Evolutionary conservation across 2,113 vertebrate genomes (phyloP), one percentile per base, ranked within the genome.

Genomic region (Vireo altiloquus): DNA sequence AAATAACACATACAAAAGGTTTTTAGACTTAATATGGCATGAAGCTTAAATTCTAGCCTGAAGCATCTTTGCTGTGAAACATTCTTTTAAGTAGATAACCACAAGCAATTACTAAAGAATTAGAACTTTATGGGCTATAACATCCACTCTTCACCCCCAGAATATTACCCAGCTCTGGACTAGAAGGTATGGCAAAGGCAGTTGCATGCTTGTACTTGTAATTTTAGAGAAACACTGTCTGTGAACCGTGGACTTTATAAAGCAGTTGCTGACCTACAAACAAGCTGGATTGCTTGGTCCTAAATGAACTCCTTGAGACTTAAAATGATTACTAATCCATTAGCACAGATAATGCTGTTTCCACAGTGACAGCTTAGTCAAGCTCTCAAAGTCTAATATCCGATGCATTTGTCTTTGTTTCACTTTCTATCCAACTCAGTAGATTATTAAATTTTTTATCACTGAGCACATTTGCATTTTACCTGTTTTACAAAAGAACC

Each of bases 51-150:
- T 49, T 90, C 86, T 63, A 91, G 77, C 87, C 89, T 81, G 81
- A 90, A 92, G 89, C 95, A 96, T 82, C 95, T 95, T 83, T 97
- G 91, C 93, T 92, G 89, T 46, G 89, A 97, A 97, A 78, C 11
- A n/a, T 53, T 87, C 60, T 83, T 94, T 94, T 78, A 90, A 93
- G 70, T 23, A 82, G 72, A 85, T 35, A 79, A 86, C 47, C 79
- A 90, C 60, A 74, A 81, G 82, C 44, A 92, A 75, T 83, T 88
- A 77, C 24, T 77, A 54, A 82, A 79, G 42, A 92, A 53, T 47
- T 66, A 90, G 49, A 86, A 75, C 53, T 93, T 80, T 13, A 72
- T 3, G 11, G 54, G 39, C 35, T 81, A 54, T 25, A 77, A 92
- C 82, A 90, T 24, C 30, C 52, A 47, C 44, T 79, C 35, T 56